These are phyloP conservation scores for Chiloscyllium punctatum DNA, from an alignment of 2,797 vertebrate species.

Conservation along the genomic window DNA sequence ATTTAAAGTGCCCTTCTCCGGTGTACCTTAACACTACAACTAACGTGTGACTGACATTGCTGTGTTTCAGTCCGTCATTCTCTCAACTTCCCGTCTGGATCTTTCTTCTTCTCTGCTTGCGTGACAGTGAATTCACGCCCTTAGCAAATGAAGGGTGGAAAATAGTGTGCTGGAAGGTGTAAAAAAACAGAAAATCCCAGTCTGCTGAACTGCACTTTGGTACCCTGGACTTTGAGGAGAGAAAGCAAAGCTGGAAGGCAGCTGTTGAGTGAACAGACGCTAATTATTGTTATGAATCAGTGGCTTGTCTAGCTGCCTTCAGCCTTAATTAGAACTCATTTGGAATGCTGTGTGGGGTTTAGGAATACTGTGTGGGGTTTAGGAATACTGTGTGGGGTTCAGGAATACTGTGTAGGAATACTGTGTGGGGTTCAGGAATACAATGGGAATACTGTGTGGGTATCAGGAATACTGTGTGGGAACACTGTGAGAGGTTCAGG, in stretches of 20 bases:
- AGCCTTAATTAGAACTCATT: too few relatives aligned
- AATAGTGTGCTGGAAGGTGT: neutral
- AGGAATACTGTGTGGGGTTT: too few relatives aligned
- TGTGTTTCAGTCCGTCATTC: neutral
- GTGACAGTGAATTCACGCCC: neutral
- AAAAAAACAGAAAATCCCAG: neutral
- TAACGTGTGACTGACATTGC: too few relatives aligned
- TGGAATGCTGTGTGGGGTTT: neutral
- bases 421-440: too few relatives aligned
- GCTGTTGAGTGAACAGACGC: neutral
- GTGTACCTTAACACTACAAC: too few relatives aligned
- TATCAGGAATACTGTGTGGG: too few relatives aligned
- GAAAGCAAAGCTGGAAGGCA: neutral
- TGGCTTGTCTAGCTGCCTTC: neutral
- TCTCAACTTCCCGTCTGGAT: neutral
- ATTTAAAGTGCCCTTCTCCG: too few relatives aligned
- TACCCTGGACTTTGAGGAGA: neutral
- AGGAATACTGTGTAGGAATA: too few relatives aligned
- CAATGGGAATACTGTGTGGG: too few relatives aligned
- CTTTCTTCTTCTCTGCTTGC: too few relatives aligned
- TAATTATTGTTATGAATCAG: neutral
- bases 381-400: too few relatives aligned
- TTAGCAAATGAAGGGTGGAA: neutral
- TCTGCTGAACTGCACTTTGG: neutral
- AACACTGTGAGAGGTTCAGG: too few relatives aligned